Evolutionary conservation across 92 coral and sea anemone species (phyloP), one percentile per base, ranked within the genome.

Genomic region (Diadumene lineata): DNA sequence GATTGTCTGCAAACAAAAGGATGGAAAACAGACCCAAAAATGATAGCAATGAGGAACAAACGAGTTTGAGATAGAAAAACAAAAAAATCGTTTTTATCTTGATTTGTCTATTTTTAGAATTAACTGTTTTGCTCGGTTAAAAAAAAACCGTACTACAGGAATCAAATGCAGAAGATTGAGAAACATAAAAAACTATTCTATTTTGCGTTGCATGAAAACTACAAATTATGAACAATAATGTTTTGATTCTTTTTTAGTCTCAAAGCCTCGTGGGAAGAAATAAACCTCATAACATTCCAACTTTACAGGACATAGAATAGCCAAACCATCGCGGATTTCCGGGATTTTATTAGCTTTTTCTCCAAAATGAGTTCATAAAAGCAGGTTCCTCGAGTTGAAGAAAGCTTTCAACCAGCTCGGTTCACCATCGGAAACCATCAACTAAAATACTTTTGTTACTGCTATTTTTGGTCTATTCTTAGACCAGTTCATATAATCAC

Each of bases 281-380:
- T 1, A 28, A 4, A 62, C 11, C 31, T 62, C 38, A 21, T 28
- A 27, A 62, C 68, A 62, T 70, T 70, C 64, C 64, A 25, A 51
- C 46, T 31, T 51, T 43, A 57, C 64, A 70, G 75, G 31, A 34
- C 38, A 70, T 25, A 34, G 64, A 28, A 70, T 21, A 18, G 34
- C 6, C 25, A 9, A 19, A 18, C 71, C 26, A 58, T 29, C 25
- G 24, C 75, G 75, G 75, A 70, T 31, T 48, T 53, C 76, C 76
- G 64, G 48, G 53, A 70, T 70, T 70, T 70, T 53, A 18, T 70
- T 16, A 51, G 51, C 61, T 56, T 51, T 51, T 69, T 70, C 19
- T n/a, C 64, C 24, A 50, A 48, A 68, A 44, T 68, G 73, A 44
- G 58, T 17, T 68, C 60, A 27, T 50, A 27, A 50, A 68, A 50